Evolutionary conservation across 2,888 invertebrate species (phyloP).

Genomic region (Linnaemya vulpina): DNA sequence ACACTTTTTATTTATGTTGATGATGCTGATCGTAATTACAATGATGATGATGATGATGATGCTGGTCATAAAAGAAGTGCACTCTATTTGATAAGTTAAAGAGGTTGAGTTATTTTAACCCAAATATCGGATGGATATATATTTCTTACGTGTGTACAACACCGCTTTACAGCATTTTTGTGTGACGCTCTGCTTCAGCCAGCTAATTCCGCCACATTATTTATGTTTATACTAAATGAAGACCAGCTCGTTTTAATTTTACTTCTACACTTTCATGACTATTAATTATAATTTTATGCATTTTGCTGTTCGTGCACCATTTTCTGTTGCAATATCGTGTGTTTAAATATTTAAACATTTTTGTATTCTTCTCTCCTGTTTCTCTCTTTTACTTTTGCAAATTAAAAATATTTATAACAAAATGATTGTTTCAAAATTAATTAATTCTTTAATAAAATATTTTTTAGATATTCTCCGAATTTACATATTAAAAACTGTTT

Average conservation of each 20-base stretch:
- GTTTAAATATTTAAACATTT: conserved; percentile 29
- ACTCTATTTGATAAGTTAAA: conserved; percentile 15
- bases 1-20: background rate
- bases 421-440: conserved; percentile 35
- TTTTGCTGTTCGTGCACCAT: background rate
- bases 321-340: conserved; percentile 7
- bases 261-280: background rate
- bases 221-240: conserved; percentile 20
- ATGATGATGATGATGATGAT: conserved; percentile 20
- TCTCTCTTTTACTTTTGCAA: background rate
- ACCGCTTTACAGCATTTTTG: conserved; percentile 28
- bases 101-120: background rate
- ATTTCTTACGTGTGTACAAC: background rate
- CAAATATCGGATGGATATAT: background rate
- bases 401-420: conserved; percentile 17
- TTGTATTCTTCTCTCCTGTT: background rate
- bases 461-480: too few species aligned
- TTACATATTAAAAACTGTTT: too few species aligned
- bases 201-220: conserved; percentile 19
- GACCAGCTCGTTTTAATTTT: background rate
- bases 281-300: background rate
- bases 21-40: conserved; percentile 7
- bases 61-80: conserved; percentile 8
- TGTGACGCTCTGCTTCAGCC: background rate
- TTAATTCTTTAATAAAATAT: conserved; percentile 17